These are phyloP conservation scores for Leptodactylus fuscus DNA, from an alignment of 2,113 vertebrate genomes.

Conservation along the genomic window DNA sequence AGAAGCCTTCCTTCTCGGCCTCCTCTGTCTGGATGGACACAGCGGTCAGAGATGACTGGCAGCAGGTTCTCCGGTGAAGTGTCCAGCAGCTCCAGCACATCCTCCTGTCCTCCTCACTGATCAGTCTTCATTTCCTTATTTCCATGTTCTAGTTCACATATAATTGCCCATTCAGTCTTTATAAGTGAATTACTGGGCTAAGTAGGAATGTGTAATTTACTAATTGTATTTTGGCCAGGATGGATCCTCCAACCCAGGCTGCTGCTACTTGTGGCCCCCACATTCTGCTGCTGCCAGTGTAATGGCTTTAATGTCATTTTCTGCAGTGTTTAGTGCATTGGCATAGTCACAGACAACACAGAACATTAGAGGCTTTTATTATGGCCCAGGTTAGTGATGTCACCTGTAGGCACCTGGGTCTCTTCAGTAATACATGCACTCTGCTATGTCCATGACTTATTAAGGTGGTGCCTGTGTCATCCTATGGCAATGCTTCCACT, in stretches of 20 bases:
- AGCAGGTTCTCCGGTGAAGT: background rate
- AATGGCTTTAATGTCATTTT: constrained; percentile 57
- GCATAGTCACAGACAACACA: constrained; percentile 6
- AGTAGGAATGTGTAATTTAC: constrained; percentile 65
- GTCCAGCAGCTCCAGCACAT: constrained; percentile 55
- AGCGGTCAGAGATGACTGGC: background rate
- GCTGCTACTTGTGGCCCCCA: constrained; percentile 22
- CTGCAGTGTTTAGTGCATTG: constrained; percentile 1
- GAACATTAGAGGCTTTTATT: background rate
- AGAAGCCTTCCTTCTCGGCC: background rate
- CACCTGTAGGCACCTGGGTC: background rate
- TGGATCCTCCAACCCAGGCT: constrained; percentile 57
- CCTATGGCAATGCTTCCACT: background rate
- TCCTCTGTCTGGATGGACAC: background rate
- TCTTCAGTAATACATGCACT: background rate
- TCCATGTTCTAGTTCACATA: constrained; percentile 66
- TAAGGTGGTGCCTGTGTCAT: background rate
- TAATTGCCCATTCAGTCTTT: constrained; percentile 65
- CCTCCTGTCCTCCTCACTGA: constrained; percentile 65
- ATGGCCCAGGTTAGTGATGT: background rate
- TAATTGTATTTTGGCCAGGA: constrained; percentile 70
- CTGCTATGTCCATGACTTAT: background rate
- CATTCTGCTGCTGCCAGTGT: constrained; percentile 39
- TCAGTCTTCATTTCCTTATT: constrained; percentile 69
- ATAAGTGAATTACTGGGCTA: constrained; percentile 69